Evolutionary conservation across 2,888 invertebrate genomes (phyloP), one percentile per base, ranked within the genome.

Genomic region (Trichacis sp.): DNA sequence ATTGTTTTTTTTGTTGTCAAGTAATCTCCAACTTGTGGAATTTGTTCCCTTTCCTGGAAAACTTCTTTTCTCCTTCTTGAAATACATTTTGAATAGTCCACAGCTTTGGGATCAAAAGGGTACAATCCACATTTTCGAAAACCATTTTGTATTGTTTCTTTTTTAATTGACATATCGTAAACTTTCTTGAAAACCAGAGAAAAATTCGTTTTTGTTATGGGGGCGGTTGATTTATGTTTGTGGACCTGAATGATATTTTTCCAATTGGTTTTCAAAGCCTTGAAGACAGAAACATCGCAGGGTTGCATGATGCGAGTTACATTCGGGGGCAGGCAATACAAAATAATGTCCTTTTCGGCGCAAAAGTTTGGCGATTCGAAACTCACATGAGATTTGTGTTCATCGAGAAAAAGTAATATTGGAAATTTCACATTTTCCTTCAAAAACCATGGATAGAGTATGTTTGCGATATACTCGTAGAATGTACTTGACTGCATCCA

Each of bases 401-500:
- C 77, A 64, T 78, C 77, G 6, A 77, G 60, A 19, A 76, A 70
- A 42, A 76, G 53, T 17, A 76, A 53, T 6, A 76, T 69, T 5
- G 76, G 73, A 11, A 70, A 62, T 30, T 70, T 19, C 1, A 78
- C 70, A 8, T 70, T 70, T n/a, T 73, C 53, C 20, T 75, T 42
- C 17, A 67, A 9, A 18, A 73, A 51, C 77, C 79, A 78, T 2
- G 63, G 68, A 42, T 72, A 64, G 6, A 82, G 79, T 36, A 79
- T 63, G 54, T 82, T 82, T 1, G 75, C 62, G 2, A 81, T 65
- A 59, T 79, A 82, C 64, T 82, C 79, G 68, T 69, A 82, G 69
- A 82, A 82, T 0, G 79, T 78, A 24, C 66, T 68, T 1, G 69
- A 62, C 20, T 71, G 74, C 79, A 82, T 83, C 79, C 76, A 81